Percentiles rank a stretch among this genome's conserved stretches.
phyloP scores from a whole-genome alignment of 2,888 invertebrate species.

The Leptinotarsa peninsularis region DNA sequence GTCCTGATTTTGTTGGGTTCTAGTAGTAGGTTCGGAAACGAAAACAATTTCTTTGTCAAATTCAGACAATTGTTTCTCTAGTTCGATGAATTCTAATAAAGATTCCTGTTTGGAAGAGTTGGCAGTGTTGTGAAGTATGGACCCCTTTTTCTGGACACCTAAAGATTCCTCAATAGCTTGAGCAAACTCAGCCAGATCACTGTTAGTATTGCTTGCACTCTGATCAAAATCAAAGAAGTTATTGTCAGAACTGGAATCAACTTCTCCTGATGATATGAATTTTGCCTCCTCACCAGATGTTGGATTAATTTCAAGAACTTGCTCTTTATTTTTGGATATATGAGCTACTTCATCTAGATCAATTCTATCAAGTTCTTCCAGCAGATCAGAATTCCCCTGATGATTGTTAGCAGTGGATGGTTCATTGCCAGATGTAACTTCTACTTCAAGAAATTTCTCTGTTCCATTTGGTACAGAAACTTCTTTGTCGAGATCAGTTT shows the following conservation, averaged over 20 bases:
- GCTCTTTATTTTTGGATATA: too few relatives aligned
- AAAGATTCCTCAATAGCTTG: neutral
- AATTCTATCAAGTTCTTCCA: neutral
- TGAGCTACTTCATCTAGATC: neutral
- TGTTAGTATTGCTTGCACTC: too few relatives aligned
- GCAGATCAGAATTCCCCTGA: too few relatives aligned
- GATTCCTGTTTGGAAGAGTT: constrained; percentile 2
- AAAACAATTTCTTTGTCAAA: neutral
- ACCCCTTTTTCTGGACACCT: neutral
- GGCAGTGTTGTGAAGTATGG: neutral
- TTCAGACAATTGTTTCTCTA: neutral
- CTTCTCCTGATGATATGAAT: too few relatives aligned
- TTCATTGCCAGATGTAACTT: too few relatives aligned
- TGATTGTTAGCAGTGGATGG: too few relatives aligned
- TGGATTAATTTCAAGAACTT: too few relatives aligned
- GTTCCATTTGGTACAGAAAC: neutral
- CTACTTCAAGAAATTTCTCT: too few relatives aligned
- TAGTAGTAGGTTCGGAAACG: neutral
- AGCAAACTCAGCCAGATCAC: neutral
- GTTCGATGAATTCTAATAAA: constrained; percentile 13
- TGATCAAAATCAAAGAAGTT: too few relatives aligned
- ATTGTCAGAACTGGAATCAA: too few relatives aligned
- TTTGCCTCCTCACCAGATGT: too few relatives aligned
- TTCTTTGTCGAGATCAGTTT: too few relatives aligned
- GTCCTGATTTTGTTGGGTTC: neutral